Evolutionary conservation across 2,797 vertebrate species (phyloP).

Genomic region (Onychomys torridus): DNA sequence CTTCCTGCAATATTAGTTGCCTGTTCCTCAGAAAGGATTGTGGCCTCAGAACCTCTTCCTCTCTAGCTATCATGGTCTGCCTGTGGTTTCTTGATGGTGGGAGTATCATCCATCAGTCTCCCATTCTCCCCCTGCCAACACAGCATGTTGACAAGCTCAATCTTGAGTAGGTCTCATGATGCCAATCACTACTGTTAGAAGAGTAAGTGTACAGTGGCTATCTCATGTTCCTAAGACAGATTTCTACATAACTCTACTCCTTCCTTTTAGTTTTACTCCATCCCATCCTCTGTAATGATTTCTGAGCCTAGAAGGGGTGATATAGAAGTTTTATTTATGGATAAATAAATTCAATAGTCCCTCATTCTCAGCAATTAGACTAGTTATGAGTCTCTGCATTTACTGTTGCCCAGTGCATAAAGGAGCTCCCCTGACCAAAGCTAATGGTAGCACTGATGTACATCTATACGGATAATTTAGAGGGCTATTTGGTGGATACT

Average conservation of each 20-base stretch:
- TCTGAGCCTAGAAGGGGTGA: neutral
- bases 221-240: neutral
- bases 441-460: neutral
- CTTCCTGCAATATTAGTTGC: neutral
- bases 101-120: neutral
- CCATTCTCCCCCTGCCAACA: neutral
- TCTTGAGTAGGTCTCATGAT: neutral
- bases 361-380: neutral
- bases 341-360: neutral
- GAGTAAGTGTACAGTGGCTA: neutral
- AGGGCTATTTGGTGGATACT: neutral
- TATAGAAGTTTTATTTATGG: neutral
- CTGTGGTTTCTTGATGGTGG: neutral
- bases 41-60: neutral
- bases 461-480: no score
- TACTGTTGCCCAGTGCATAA: neutral
- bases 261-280: neutral
- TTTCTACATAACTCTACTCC: neutral
- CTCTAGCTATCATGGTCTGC: no score
- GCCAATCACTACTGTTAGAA: neutral
- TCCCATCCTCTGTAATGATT: neutral
- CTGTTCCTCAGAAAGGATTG: neutral
- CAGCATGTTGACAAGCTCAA: neutral
- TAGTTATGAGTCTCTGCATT: neutral
- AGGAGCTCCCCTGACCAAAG: neutral